phyloP scores from a whole-genome alignment of 2,888 invertebrate genomes.

The Operophtera brumata region DNA sequence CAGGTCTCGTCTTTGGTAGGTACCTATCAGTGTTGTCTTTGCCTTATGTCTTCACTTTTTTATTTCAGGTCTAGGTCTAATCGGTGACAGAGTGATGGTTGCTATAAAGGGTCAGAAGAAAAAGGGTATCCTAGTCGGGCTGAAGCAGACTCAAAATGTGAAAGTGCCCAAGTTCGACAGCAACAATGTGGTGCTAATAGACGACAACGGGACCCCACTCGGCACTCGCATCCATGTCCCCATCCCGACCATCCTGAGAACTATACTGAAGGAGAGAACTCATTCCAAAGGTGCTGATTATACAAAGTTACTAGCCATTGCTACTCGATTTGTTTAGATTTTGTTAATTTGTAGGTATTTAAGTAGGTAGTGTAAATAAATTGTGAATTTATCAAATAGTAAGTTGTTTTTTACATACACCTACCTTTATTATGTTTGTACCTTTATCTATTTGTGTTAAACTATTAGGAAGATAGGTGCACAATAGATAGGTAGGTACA shows the following conservation, averaged over 20 bases:
- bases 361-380: conserved; percentile 42
- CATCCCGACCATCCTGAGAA: conserved; percentile 93
- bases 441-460: no score
- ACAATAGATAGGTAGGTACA: no score
- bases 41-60: no score
- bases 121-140: conserved; percentile 89
- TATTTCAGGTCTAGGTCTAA: conserved; percentile 71
- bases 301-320: conserved; percentile 94
- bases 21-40: background rate
- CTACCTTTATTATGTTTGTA: no score
- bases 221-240: conserved; percentile 98
- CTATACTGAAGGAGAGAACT: conserved; percentile 90
- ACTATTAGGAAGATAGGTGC: no score
- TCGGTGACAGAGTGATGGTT: conserved; percentile 93
- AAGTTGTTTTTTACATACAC: background rate
- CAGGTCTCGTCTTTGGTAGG: background rate
- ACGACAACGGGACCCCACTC: conserved; percentile 95
- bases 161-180: conserved; percentile 95
- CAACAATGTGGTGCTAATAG: conserved; percentile 97
- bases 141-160: conserved; percentile 89
- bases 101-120: conserved; percentile 98
- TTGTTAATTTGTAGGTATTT: conserved; percentile 9
- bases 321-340: conserved; percentile 90
- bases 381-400: conserved; percentile 20
- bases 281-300: conserved; percentile 92